Evolutionary conservation across 1,140 invertebrate genomes (phyloP).

Genomic region (Panagrolaimus sp.): DNA sequence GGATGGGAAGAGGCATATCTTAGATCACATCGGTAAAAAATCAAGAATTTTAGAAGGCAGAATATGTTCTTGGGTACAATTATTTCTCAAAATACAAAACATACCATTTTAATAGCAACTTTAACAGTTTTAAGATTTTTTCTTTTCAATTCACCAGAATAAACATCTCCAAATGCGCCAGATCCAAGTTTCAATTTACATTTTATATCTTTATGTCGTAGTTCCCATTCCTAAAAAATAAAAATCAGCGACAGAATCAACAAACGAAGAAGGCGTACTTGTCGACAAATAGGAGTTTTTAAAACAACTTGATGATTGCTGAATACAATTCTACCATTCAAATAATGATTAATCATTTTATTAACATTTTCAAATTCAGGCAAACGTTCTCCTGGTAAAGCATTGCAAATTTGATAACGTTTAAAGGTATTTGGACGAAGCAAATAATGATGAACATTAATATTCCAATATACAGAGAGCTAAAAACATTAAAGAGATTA

Average conservation of each 20-base stretch:
- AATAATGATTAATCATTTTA: not conserved
- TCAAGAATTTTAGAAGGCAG: no score
- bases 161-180: constrained; percentile 20
- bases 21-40: no score
- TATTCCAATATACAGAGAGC: not conserved
- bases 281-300: constrained; percentile 11
- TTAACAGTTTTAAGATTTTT: constrained; percentile 11
- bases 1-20: no score
- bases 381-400: not conserved
- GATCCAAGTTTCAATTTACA: constrained; percentile 10
- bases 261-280: not conserved
- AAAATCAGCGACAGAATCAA: not conserved
- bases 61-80: no score
- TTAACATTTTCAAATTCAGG: not conserved
- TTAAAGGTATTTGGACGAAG: not conserved
- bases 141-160: not conserved
- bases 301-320: constrained; percentile 4
- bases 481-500: no score
- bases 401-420: not conserved
- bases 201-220: constrained; percentile 7
- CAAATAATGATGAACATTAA: not conserved
- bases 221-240: constrained; percentile 15
- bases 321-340: not conserved
- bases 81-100: no score
- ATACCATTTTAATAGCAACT: constrained; percentile 7